Conservation (phyloP, 2,797 vertebrate species). For the Pseudochirops cupreus region DNA sequence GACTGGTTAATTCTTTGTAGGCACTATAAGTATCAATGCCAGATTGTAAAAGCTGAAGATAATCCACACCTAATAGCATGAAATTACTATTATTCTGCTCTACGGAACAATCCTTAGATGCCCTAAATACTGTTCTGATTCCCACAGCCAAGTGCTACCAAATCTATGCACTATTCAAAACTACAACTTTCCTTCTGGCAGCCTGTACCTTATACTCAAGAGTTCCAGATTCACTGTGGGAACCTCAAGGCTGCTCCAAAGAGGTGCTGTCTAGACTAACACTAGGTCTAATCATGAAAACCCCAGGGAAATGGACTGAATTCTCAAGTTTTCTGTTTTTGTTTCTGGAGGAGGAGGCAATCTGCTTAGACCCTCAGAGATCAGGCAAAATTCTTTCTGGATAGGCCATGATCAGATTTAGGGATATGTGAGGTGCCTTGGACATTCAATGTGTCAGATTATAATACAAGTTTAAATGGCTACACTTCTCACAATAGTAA, state of each 20-base stretch:
- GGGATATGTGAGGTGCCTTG: neutral
- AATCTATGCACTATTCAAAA: neutral
- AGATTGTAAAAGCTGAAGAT: neutral
- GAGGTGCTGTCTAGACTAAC: neutral
- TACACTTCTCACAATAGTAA: neutral
- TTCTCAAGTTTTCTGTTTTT: neutral
- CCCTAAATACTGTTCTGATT: neutral
- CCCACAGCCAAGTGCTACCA: neutral
- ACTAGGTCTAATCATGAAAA: neutral
- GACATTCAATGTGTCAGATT: neutral
- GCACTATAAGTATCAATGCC: neutral
- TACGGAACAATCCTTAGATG: neutral
- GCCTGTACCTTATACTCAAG: neutral
- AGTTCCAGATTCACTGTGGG: neutral
- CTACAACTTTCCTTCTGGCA: neutral
- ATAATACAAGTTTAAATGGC: neutral
- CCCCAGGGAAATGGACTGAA: neutral
- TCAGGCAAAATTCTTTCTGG: neutral
- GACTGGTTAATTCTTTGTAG: neutral
- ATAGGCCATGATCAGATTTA: neutral
- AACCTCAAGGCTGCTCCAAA: neutral
- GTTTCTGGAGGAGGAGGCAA: neutral
- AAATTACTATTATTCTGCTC: neutral
- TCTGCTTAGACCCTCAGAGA: neutral
- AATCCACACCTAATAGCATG: neutral